phyloP scores from a whole-genome alignment of 2,888 invertebrate genomes.

The Tipula vernalis region DNA sequence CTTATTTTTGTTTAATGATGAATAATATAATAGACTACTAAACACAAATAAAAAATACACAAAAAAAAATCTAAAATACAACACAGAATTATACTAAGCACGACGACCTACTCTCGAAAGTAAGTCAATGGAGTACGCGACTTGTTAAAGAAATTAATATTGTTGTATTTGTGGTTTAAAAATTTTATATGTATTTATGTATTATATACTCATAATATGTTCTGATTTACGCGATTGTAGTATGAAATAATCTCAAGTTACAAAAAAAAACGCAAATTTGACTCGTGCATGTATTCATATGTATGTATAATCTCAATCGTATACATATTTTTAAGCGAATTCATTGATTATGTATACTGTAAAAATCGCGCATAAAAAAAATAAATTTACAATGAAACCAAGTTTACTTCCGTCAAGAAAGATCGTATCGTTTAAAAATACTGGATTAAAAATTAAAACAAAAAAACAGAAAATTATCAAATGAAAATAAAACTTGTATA shows the following conservation, averaged over 20 bases:
- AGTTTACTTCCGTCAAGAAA: not conserved
- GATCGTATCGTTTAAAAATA: not conserved
- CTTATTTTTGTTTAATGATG: not conserved
- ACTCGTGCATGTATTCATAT: not conserved
- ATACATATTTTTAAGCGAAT: not conserved
- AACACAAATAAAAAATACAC: not conserved
- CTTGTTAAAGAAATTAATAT: not conserved
- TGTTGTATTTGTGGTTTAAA: not conserved
- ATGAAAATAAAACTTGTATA: not conserved
- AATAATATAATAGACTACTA: not conserved
- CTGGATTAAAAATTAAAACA: not conserved
- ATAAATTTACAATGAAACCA: not conserved
- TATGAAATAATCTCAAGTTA: not conserved
- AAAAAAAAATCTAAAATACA: not conserved
- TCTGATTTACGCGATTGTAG: not conserved
- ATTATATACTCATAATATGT: not conserved
- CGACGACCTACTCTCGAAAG: conserved; percentile 8
- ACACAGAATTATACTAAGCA: conserved; percentile 5
- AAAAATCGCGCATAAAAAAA: not conserved
- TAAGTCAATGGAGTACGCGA: conserved; percentile 11
- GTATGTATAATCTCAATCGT: not conserved
- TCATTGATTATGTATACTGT: not conserved
- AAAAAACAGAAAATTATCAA: not conserved
- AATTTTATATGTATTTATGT: not conserved
- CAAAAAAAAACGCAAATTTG: not conserved